A percentile compares a stretch with the other conserved stretches of the same genome.
Evolutionary conservation across 2,888 invertebrate genomes (phyloP).

Genomic region (Sphaerophoria taeniata): DNA sequence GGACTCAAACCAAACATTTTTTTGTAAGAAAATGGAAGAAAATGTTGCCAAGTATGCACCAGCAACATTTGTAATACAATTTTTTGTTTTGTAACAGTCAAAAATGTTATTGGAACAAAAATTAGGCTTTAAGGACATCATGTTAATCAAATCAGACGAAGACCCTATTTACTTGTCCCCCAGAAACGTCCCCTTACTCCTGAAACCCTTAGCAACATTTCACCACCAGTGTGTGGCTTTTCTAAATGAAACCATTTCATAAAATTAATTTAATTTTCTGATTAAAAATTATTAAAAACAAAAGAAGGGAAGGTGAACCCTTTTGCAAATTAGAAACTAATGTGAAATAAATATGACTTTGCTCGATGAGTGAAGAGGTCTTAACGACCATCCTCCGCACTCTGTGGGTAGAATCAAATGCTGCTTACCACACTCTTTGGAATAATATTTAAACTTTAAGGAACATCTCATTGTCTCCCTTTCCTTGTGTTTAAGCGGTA

Average conservation of each 20-base stretch:
- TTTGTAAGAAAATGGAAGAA: too few relatives aligned
- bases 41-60: too few relatives aligned
- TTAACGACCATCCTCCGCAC: neutral
- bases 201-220: neutral
- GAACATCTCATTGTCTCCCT: neutral
- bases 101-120: too few relatives aligned
- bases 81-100: too few relatives aligned
- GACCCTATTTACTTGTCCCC: neutral
- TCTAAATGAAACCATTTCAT: conserved; percentile 70
- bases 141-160: too few relatives aligned
- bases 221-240: conserved; percentile 6
- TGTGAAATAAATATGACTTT: conserved; percentile 71
- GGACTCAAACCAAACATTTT: too few relatives aligned
- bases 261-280: conserved; percentile 73
- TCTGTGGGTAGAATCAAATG: neutral
- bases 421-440: neutral
- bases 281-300: conserved; percentile 51
- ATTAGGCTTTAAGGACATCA: too few relatives aligned
- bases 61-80: too few relatives aligned
- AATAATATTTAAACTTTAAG: neutral
- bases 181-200: neutral
- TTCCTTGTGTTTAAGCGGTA: conserved; percentile 42
- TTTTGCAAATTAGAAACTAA: conserved; percentile 71
- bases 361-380: conserved; percentile 28
- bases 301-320: conserved; percentile 54